phyloP scores from a whole-genome alignment of 2,113 vertebrate genomes.

The Zapus hudsonius region DNA sequence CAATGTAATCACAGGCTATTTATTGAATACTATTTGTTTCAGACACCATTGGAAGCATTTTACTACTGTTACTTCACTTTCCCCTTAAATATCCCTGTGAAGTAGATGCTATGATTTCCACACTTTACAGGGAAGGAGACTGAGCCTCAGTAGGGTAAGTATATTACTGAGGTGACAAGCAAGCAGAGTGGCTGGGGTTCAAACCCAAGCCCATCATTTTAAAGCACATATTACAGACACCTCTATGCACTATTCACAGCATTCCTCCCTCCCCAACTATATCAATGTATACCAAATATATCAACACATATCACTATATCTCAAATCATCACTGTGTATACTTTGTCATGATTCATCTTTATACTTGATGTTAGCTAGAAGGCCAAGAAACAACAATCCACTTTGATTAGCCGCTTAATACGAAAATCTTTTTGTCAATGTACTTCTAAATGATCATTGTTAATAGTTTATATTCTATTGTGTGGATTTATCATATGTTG shows the following conservation, averaged over 20 bases:
- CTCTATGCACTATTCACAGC: neutral
- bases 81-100: neutral
- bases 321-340: too few species aligned
- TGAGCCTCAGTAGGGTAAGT: neutral
- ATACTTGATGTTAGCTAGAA: too few species aligned
- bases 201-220: neutral
- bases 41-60: neutral
- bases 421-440: conserved; percentile 1
- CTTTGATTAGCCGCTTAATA: neutral
- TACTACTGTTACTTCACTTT: neutral
- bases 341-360: neutral
- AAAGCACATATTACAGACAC: neutral
- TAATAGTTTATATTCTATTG: neutral
- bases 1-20: too few species aligned
- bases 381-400: neutral
- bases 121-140: neutral
- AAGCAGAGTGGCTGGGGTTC: neutral
- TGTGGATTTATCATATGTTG: neutral
- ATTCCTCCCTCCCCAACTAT: neutral
- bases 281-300: neutral
- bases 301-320: neutral
- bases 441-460: neutral
- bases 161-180: neutral
- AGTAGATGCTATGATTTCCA: neutral
- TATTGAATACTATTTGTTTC: neutral